Percentiles rank a stretch among this genome's conserved stretches.
These are phyloP conservation scores for Hylia prasina DNA, from an alignment of 2,113 vertebrate genomes.

Conservation along the genomic window DNA sequence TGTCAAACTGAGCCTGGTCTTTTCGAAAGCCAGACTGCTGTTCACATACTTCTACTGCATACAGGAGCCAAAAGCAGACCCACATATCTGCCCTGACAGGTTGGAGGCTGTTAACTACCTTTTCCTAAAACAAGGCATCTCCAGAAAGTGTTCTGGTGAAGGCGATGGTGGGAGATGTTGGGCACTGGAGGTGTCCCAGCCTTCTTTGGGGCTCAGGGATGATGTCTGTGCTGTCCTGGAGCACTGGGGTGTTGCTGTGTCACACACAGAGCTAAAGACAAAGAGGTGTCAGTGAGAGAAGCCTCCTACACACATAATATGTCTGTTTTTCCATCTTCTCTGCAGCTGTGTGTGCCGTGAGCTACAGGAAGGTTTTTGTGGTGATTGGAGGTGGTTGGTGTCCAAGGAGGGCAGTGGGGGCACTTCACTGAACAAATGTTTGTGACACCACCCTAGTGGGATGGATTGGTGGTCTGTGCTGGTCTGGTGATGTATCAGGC, in stretches of 20 bases:
- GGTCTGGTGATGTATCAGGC: not conserved
- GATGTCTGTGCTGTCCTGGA: not conserved
- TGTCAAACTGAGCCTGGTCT: not conserved
- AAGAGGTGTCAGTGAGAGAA: not conserved
- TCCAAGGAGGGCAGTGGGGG: not conserved
- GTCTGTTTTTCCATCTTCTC: not conserved
- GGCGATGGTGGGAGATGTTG: not conserved
- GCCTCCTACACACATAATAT: fast-evolving
- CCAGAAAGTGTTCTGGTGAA: not conserved
- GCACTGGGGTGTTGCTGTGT: not conserved
- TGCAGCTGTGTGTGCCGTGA: not conserved
- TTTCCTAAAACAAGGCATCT: not conserved
- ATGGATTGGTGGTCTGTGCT: not conserved
- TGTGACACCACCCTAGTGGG: not conserved
- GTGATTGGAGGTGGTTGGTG: not conserved
- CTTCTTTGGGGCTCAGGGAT: not conserved
- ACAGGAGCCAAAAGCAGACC: not conserved
- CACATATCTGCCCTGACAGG: fast-evolving
- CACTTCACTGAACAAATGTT: not conserved
- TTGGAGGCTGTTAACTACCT: not conserved
- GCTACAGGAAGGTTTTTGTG: not conserved
- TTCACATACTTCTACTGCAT: not conserved
- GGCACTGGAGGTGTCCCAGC: not conserved
- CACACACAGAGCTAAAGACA: not conserved
- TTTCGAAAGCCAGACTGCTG: not conserved